Evolutionary conservation across 2,113 vertebrate genomes (phyloP).

Genomic region (Martes martes): DNA sequence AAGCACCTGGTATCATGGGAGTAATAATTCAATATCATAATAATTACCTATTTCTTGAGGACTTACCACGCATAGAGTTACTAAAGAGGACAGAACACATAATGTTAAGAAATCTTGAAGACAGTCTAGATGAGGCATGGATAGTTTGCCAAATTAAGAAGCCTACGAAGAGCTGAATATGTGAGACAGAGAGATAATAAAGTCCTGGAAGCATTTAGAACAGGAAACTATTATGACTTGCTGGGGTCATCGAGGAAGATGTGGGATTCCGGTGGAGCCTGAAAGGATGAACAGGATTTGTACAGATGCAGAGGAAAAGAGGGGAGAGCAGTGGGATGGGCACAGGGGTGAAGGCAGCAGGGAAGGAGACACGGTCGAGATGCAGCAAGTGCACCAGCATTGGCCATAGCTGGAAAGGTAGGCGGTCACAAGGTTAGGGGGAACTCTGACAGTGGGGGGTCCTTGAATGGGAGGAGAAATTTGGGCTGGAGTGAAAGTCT

Average conservation of each 20-base stretch:
- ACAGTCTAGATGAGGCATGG: neutral
- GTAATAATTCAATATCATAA: neutral
- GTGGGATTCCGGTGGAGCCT: neutral
- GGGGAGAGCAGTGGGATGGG: too few species aligned
- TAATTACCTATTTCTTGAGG: neutral
- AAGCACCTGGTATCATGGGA: neutral
- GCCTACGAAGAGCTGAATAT: neutral
- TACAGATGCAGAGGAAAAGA: neutral
- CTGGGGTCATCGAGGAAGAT: neutral
- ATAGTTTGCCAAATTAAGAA: neutral
- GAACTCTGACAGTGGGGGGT: too few species aligned
- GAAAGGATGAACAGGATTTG: neutral
- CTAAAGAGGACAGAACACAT: neutral
- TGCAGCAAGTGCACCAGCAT: accelerated
- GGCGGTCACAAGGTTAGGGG: neutral
- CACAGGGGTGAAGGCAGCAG: neutral
- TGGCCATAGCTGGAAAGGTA: neutral
- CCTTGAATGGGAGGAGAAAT: neutral
- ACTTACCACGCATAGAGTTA: neutral
- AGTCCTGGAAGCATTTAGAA: neutral
- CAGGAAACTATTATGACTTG: neutral
- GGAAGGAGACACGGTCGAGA: accelerated
- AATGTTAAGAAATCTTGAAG: neutral
- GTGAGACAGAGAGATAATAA: neutral
- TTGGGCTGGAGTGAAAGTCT: neutral